Evolutionary conservation across 2,888 invertebrate species (phyloP).

Genomic region (Amaurobius ferox): DNA sequence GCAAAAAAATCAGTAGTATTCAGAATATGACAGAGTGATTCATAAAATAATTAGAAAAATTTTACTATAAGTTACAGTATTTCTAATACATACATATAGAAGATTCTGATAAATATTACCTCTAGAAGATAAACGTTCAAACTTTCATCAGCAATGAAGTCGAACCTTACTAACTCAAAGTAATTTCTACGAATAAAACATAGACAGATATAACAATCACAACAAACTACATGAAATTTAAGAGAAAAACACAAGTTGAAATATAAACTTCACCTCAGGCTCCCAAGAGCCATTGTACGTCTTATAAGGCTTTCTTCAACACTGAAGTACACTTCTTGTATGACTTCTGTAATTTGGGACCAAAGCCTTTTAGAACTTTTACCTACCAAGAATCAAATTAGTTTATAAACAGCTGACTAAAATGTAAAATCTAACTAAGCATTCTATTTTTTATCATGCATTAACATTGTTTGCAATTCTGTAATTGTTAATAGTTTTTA

Average conservation of each 20-base stretch:
- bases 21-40: too few species aligned
- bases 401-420: too few species aligned
- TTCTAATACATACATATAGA: too few species aligned
- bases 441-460: too few species aligned
- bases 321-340: constrained; percentile 82
- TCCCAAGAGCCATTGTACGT: constrained; percentile 77
- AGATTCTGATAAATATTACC: constrained; percentile 76
- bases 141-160: constrained; percentile 92
- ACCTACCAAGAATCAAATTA: constrained; percentile 52
- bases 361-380: constrained; percentile 87
- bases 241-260: not conserved
- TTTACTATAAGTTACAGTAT: too few species aligned
- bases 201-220: not conserved
- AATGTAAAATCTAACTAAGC: too few species aligned
- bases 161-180: constrained; percentile 96
- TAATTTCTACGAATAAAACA: constrained; percentile 80
- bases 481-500: too few species aligned
- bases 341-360: constrained; percentile 87
- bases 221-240: not conserved
- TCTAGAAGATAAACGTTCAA: constrained; percentile 93
- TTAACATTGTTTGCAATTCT: too few species aligned
- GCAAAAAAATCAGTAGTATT: too few species aligned
- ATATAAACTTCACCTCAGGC: constrained; percentile 80
- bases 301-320: constrained; percentile 86
- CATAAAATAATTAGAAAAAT: too few species aligned